Percentiles rank a stretch among this genome's conserved stretches.
Evolutionary conservation across 1,140 invertebrate genomes (phyloP).

Genomic region (Pseudachorutes palmiensis): DNA sequence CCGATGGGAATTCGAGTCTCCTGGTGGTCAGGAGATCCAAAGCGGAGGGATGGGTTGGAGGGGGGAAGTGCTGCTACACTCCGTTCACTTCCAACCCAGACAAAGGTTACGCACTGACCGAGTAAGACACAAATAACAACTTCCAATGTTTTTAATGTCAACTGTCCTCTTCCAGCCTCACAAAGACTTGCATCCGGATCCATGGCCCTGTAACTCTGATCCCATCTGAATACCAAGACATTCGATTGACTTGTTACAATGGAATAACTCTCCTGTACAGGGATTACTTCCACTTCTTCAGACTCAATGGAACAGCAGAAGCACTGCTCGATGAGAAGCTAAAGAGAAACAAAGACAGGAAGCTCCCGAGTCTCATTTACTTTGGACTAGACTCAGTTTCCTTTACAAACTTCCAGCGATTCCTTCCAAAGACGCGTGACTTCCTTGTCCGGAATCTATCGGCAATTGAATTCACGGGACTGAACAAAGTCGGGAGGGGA

Average conservation of each 20-base stretch:
- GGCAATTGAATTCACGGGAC: conserved; percentile 40
- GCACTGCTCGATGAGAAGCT: neutral
- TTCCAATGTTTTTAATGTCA: no score
- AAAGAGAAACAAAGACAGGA: conserved; percentile 26
- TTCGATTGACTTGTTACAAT: neutral
- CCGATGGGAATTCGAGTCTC: no score
- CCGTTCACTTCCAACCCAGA: no score
- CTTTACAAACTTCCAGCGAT: conserved; percentile 49
- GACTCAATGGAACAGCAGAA: neutral
- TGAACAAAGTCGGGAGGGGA: conserved; percentile 43
- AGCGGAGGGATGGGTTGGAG: no score
- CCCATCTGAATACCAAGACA: neutral
- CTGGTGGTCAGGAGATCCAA: no score
- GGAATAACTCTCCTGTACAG: neutral
- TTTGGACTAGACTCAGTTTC: conserved; percentile 53
- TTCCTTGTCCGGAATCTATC: conserved; percentile 43
- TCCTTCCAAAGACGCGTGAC: conserved; percentile 46
- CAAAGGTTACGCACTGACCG: no score
- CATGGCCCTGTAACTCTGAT: no score
- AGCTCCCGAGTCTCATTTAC: conserved; percentile 42
- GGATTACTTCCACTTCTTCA: neutral
- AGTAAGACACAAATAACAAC: no score
- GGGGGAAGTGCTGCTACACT: no score
- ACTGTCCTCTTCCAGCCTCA: no score
- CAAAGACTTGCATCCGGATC: no score